These are phyloP conservation scores for Epistrophe eligans DNA, from an alignment of 2,888 invertebrate genomes.

Conservation along the genomic window DNA sequence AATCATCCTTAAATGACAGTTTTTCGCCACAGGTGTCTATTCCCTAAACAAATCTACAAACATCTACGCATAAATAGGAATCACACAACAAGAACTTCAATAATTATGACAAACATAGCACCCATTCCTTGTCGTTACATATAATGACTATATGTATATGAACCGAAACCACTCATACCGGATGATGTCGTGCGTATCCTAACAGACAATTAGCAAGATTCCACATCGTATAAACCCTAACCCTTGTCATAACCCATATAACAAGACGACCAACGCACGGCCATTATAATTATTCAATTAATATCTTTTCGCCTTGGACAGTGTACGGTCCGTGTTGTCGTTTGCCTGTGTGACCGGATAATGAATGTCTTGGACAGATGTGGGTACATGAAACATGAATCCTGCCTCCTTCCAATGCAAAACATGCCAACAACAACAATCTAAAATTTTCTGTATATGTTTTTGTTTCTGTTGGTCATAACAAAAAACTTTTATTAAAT, in stretches of 20 bases:
- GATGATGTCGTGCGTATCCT: conserved; percentile 71
- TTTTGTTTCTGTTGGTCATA: conserved; percentile 30
- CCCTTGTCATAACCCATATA: conserved; percentile 75
- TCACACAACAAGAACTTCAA: conserved; percentile 48
- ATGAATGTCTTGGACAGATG: conserved; percentile 76
- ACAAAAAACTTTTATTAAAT: conserved; percentile 67
- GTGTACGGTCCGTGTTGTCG: conserved; percentile 73
- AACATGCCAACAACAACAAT: conserved; percentile 59
- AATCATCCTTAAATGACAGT: conserved; percentile 77
- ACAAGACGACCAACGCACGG: conserved; percentile 76
- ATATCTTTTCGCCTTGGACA: conserved; percentile 77
- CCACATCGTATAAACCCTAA: conserved; percentile 60
- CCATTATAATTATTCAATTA: conserved; percentile 78
- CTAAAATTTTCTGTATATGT: conserved; percentile 27
- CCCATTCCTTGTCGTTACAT: conserved; percentile 23
- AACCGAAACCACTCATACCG: conserved; percentile 55
- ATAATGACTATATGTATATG: conserved; percentile 39
- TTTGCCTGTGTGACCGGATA: conserved; percentile 76
- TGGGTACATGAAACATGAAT: conserved; percentile 74
- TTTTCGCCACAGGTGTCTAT: conserved; percentile 83
- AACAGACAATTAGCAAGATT: conserved; percentile 75
- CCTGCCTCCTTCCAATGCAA: conserved; percentile 38
- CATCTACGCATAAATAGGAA: conserved; percentile 9
- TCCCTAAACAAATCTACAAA: conserved; percentile 65
- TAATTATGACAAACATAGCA: conserved; percentile 63